Conservation (phyloP, 2,888 invertebrate species). For the Campoletis raptor region DNA sequence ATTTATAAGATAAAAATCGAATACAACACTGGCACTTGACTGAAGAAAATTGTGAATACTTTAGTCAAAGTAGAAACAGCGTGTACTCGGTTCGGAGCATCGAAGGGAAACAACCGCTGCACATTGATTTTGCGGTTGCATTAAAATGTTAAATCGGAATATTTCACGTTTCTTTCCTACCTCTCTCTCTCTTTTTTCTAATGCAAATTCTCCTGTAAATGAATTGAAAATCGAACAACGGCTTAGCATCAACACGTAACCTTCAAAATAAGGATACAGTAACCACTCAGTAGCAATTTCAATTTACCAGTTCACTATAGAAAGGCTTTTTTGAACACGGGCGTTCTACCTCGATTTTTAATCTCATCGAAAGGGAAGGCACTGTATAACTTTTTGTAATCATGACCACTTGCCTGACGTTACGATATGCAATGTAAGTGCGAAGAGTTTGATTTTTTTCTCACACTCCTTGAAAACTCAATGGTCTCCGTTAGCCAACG, state of each 20-base stretch:
- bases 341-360: slow-evolving; percentile 78
- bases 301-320: slow-evolving; percentile 38
- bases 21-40: slow-evolving; percentile 2
- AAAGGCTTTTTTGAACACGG: slow-evolving; percentile 6
- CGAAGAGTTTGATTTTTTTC: slow-evolving; percentile 29
- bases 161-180: background rate
- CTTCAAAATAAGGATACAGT: slow-evolving; percentile 74
- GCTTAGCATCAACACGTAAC: slow-evolving; percentile 60
- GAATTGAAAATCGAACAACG: slow-evolving; percentile 74
- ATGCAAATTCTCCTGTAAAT: slow-evolving; percentile 52
- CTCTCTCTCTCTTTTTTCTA: background rate
- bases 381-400: slow-evolving; percentile 69
- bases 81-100: slow-evolving; percentile 41
- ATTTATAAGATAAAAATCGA: background rate
- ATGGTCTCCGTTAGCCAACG: background rate
- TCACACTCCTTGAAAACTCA: background rate
- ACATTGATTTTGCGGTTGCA: slow-evolving; percentile 45
- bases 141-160: slow-evolving; percentile 51
- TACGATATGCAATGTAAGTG: slow-evolving; percentile 21
- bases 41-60: slow-evolving; percentile 11
- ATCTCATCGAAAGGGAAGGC: slow-evolving; percentile 80
- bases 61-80: slow-evolving; percentile 27
- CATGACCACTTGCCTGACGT: slow-evolving; percentile 22
- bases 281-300: slow-evolving; percentile 68
- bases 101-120: slow-evolving; percentile 51